A percentile compares a stretch with the other conserved stretches of the same genome.
Evolutionary conservation across 2,113 vertebrate genomes (phyloP).

Genomic region (Tragelaphus imberbis): DNA sequence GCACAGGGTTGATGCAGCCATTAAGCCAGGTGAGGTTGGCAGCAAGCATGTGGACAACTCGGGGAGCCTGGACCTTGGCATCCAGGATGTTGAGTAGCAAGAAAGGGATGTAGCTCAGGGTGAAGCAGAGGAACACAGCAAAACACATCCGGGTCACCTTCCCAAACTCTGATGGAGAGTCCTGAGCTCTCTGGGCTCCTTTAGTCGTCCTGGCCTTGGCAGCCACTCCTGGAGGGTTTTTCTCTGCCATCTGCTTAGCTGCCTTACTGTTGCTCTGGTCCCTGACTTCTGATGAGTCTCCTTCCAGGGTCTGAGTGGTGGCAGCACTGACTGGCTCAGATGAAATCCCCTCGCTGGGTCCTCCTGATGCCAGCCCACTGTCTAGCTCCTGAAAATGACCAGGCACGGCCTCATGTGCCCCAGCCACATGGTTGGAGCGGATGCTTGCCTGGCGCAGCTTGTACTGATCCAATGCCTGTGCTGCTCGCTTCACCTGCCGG

Average conservation of each 20-base stretch:
- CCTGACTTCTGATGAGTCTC: constrained; percentile 9
- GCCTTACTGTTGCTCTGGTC: background rate
- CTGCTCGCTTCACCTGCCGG: constrained; percentile 79
- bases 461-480: constrained; percentile 81
- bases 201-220: background rate
- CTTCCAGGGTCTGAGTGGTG: constrained; percentile 60
- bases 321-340: constrained; percentile 55
- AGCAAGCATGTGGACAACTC: constrained; percentile 85
- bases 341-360: constrained; percentile 76
- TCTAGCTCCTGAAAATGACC: constrained; percentile 72
- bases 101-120: constrained; percentile 86
- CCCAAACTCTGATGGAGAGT: constrained; percentile 82
- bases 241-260: background rate
- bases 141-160: constrained; percentile 90
- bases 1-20: constrained; percentile 88
- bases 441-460: constrained; percentile 76
- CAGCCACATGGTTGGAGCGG: constrained; percentile 56
- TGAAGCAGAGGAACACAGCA: constrained; percentile 87
- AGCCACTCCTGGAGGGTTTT: background rate
- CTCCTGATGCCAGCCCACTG: constrained; percentile 79
- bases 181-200: constrained; percentile 21
- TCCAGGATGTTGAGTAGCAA: constrained; percentile 86
- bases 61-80: constrained; percentile 79
- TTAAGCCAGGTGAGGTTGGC: constrained; percentile 92
- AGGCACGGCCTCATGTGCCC: background rate